A percentile compares a stretch with the other conserved stretches of the same genome.
These are phyloP conservation scores for Scelioninae gen. 2 DNA, from an alignment of 2,888 invertebrate species.

Conservation along the genomic window DNA sequence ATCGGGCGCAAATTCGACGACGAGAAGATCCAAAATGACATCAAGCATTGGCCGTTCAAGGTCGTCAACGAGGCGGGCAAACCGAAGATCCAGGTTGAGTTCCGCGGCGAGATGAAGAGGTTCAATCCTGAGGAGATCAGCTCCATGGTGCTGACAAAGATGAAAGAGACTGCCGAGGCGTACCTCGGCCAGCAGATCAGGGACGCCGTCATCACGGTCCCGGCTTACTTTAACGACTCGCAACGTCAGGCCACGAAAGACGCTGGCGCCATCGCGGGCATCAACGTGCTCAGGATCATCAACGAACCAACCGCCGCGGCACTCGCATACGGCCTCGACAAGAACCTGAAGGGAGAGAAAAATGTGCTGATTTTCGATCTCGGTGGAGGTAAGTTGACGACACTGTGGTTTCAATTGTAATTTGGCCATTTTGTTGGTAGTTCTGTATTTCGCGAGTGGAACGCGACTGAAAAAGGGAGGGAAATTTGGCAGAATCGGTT, in stretches of 20 bases:
- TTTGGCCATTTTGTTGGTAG: no score
- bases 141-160: constrained; percentile 81
- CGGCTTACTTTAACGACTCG: constrained; percentile 85
- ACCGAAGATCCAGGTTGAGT: constrained; percentile 82
- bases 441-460: no score
- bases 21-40: constrained; percentile 83
- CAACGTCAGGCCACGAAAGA: constrained; percentile 84
- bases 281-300: constrained; percentile 82
- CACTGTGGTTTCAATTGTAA: no score
- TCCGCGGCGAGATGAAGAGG: constrained; percentile 80
- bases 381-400: constrained; percentile 78
- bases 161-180: constrained; percentile 84
- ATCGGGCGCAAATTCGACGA: constrained; percentile 82
- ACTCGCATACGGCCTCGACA: constrained; percentile 83
- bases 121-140: constrained; percentile 84
- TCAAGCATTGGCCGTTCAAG: constrained; percentile 89
- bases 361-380: constrained; percentile 82
- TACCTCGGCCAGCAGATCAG: constrained; percentile 81
- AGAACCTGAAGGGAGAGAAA: constrained; percentile 80
- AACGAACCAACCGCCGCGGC: constrained; percentile 81
- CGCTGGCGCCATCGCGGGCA: constrained; percentile 82
- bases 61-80: constrained; percentile 77
- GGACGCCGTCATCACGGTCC: constrained; percentile 88
- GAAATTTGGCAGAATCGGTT: no score
- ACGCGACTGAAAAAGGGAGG: no score